Evolutionary conservation across 1,140 invertebrate species (phyloP).

Genomic region (Pollicipes pollicipes): DNA sequence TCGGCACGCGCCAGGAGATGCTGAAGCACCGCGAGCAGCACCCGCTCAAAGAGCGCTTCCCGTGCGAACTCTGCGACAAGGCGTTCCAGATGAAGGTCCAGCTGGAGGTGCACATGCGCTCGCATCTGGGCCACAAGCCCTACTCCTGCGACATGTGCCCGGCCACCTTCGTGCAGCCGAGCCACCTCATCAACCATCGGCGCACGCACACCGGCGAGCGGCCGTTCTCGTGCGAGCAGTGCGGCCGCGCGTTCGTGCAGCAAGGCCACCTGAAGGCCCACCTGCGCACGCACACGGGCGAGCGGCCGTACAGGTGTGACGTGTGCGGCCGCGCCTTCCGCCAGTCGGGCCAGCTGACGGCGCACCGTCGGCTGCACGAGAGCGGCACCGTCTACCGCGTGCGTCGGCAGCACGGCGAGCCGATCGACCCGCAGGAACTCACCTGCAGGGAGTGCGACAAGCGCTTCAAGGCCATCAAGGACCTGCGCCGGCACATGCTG

Average conservation of each 20-base stretch:
- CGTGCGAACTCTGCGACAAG: conserved; percentile 17
- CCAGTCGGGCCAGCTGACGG: background rate
- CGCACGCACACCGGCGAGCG: conserved; percentile 19
- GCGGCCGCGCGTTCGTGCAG: conserved; percentile 18
- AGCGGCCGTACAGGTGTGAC: conserved; percentile 21
- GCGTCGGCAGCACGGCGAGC: background rate
- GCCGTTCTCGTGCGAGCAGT: conserved; percentile 17
- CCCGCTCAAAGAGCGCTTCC: conserved; percentile 6
- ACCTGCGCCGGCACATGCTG: background rate
- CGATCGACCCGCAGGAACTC: background rate
- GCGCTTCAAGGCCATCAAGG: background rate
- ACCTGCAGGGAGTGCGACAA: background rate
- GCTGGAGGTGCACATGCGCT: conserved; percentile 30
- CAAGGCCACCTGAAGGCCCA: conserved; percentile 17
- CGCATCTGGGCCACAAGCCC: conserved; percentile 31
- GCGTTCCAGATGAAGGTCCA: conserved; percentile 22
- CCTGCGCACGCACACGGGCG: conserved; percentile 18
- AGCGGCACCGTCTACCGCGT: background rate
- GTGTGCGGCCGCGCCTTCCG: conserved; percentile 3
- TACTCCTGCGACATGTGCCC: conserved; percentile 33
- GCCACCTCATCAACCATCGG: conserved; percentile 16
- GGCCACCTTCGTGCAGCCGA: conserved; percentile 16
- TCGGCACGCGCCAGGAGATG: background rate
- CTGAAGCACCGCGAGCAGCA: background rate
- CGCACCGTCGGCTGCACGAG: background rate